phyloP scores from a whole-genome alignment of 2,888 invertebrate genomes.

The Phaedon cochleariae region DNA sequence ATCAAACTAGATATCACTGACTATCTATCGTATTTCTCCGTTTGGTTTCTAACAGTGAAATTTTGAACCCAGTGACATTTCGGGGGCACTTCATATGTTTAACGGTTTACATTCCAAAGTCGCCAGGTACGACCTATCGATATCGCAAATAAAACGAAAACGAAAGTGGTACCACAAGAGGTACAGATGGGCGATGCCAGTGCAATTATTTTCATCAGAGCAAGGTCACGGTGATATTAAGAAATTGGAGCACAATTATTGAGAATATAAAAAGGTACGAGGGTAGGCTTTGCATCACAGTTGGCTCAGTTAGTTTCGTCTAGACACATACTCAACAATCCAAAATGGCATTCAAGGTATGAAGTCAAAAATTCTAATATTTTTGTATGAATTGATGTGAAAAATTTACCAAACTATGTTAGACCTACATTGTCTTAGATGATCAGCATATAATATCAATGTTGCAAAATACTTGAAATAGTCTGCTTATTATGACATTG shows the following conservation, averaged over 20 bases:
- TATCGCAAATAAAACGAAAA: background rate
- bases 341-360: conserved; percentile 25
- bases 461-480: no score
- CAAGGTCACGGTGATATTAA: background rate
- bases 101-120: background rate
- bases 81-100: background rate
- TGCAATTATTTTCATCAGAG: background rate
- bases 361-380: background rate
- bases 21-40: no score
- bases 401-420: no score
- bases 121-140: background rate
- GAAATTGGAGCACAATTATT: conserved; percentile 1
- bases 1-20: no score
- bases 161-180: background rate
- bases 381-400: no score
- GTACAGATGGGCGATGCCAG: background rate
- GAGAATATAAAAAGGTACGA: conserved; percentile 21
- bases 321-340: background rate
- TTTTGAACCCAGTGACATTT: no score
- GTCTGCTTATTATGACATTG: no score
- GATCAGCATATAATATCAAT: no score
- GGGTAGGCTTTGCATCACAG: background rate
- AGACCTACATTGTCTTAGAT: no score
- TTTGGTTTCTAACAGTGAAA: no score
- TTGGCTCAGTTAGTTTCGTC: background rate